Evolutionary conservation across 2,113 vertebrate genomes (phyloP).

Genomic region (Danionella cerebrum): DNA sequence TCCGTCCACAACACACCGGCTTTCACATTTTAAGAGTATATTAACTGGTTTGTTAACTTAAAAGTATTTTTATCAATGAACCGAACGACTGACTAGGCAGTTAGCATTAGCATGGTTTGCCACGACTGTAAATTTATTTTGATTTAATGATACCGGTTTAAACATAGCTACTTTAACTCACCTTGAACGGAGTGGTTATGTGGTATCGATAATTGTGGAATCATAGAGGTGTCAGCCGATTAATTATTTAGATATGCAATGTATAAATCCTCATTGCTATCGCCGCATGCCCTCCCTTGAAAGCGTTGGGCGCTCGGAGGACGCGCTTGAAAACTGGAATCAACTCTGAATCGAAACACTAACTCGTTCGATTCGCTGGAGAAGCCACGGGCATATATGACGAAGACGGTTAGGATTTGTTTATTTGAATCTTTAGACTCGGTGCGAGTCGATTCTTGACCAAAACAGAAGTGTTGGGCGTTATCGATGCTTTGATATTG

Average conservation of each 20-base stretch:
- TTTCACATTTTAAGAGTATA: not conserved
- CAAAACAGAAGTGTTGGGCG: not conserved
- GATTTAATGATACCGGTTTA: not conserved
- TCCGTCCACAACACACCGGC: not conserved
- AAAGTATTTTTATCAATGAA: not conserved
- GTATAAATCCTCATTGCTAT: conserved; percentile 20
- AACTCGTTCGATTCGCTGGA: not conserved
- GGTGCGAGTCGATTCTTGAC: not conserved
- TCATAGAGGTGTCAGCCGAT: conserved; percentile 54
- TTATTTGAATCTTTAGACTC: not conserved
- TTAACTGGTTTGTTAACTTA: not conserved
- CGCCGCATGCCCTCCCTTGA: conserved; percentile 11
- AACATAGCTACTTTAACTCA: conserved; percentile 37
- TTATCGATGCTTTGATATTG: conserved; percentile 9
- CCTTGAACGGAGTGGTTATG: conserved; percentile 52
- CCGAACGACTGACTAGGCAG: not conserved
- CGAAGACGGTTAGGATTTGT: no score
- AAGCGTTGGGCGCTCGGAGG: not conserved
- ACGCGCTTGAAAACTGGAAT: not conserved
- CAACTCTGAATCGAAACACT: not conserved
- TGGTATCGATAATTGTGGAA: conserved; percentile 42
- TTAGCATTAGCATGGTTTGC: conserved; percentile 10
- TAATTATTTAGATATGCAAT: not conserved
- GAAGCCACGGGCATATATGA: no score
- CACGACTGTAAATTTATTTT: not conserved